Evolutionary conservation across 2,113 vertebrate genomes (phyloP), one percentile per base, ranked within the genome.

Genomic region (Hippolais icterina): DNA sequence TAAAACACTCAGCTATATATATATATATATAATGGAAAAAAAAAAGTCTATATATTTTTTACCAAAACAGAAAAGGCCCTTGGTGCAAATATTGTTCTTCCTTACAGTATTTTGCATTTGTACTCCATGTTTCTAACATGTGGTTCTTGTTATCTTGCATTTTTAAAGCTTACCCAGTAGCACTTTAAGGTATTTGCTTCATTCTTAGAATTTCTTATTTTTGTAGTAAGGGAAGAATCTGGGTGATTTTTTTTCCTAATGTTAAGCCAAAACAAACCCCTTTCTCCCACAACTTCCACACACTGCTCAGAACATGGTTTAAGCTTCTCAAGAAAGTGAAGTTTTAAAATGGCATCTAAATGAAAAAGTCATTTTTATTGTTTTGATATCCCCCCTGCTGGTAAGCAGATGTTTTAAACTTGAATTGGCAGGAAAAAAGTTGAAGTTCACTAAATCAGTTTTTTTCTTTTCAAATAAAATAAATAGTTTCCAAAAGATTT

Each of bases 151-250:
- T 98, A 98, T 98, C 97, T 98, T 98, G 97, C 97, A 97, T 98
- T 98, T 98, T 98, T 97, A 98, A 99, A 99, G 99, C 98, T 97
- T 98, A 96, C 98, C 98, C 98, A 98, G 98, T 98, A 98, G 98
- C 98, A 98, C 98, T 96, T 98, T 98, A 98, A 99, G 99, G 99
- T 99, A 99, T 97, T 98, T 97, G 97, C 87, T 98, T 97, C 72
- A 90, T 97, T 98, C 97, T 97, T 98, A 86, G 96, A 97, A 96
- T 97, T 97, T 97, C 95, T 97, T 97, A 57, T 70, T 96, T 97
- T 96, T 95, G 97, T 97, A 96, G 97, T 98, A 98, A 98, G 98
- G 97, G 97, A 97, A 98, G 97, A 98, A 98, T 98, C 98, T 98
- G 97, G 97, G 96, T 87, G 54, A 77, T 56, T 22, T 17, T 53